phyloP scores from a whole-genome alignment of 2,797 vertebrate genomes.

The Micropoecilia bifurca region DNA sequence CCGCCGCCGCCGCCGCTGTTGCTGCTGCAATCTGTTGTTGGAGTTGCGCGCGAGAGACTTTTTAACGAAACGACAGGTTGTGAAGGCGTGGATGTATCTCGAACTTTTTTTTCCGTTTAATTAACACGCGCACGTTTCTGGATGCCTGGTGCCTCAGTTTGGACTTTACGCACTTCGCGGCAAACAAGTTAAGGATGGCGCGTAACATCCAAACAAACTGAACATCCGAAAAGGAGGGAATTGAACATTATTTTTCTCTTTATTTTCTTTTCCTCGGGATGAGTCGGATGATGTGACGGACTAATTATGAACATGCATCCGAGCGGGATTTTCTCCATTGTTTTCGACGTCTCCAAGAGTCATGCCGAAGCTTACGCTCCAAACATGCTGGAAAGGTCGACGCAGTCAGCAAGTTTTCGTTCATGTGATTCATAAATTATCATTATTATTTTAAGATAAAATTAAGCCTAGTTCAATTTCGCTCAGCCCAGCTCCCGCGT shows the following conservation, averaged over 20 bases:
- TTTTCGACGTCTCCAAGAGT: neutral
- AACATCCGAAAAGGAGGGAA: conserved; percentile 19
- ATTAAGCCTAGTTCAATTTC: conserved; percentile 4
- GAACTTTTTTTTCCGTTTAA: conserved; percentile 30
- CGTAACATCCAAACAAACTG: conserved; percentile 33
- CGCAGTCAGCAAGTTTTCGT: conserved; percentile 45
- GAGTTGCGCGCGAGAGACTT: conserved; percentile 62
- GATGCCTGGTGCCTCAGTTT: conserved; percentile 2
- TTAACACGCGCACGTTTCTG: neutral
- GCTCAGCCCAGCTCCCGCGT: neutral
- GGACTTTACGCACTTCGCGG: conserved; percentile 42
- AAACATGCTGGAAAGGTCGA: conserved; percentile 46
- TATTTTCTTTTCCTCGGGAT: neutral
- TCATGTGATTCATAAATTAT: conserved; percentile 4
- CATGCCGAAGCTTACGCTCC: neutral
- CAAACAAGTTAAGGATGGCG: conserved; percentile 60
- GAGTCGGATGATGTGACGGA: neutral
- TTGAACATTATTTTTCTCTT: neutral
- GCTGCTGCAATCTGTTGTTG: conserved; percentile 15
- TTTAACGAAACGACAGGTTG: conserved; percentile 9
- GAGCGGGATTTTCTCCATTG: neutral
- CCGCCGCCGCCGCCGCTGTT: conserved; percentile 23
- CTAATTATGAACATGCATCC: conserved; percentile 2
- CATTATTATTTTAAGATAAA: conserved; percentile 17
- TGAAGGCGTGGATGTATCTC: conserved; percentile 42